Evolutionary conservation across 2,797 vertebrate species (phyloP).

Genomic region (Antrozous pallidus): DNA sequence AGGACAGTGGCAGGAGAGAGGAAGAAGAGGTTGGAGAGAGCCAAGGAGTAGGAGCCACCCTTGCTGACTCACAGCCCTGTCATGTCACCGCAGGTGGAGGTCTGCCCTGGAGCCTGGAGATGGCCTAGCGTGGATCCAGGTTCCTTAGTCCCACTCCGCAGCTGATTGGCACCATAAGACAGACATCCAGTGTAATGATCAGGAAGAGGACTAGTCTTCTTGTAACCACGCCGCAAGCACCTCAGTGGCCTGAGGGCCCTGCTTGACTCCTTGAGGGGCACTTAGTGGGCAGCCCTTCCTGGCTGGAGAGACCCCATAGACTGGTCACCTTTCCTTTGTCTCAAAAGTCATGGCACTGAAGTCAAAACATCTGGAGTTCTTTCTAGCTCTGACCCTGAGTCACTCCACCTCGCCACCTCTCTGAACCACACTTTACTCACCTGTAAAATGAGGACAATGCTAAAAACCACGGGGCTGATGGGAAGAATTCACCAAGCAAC

Average conservation of each 20-base stretch:
- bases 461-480: not conserved
- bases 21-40: not conserved
- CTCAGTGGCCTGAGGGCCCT: not conserved
- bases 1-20: not conserved
- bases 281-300: not conserved
- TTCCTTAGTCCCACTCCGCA: not conserved
- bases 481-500: not conserved
- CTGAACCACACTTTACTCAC: conserved; percentile 8
- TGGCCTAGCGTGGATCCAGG: not conserved
- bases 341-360: not conserved
- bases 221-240: rapidly evolving
- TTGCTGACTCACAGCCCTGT: not conserved
- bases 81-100: not conserved
- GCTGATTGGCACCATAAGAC: not conserved
- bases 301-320: rapidly evolving
- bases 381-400: not conserved
- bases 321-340: not conserved
- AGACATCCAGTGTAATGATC: too few species aligned
- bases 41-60: not conserved
- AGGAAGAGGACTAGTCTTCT: not conserved
- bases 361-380: not conserved
- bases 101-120: not conserved
- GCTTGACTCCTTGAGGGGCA: not conserved
- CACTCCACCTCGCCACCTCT: too few species aligned
- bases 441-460: not conserved